Evolutionary conservation across 2,888 invertebrate genomes (phyloP), one percentile per base, ranked within the genome.

Genomic region (Cyrtodaria siliqua): DNA sequence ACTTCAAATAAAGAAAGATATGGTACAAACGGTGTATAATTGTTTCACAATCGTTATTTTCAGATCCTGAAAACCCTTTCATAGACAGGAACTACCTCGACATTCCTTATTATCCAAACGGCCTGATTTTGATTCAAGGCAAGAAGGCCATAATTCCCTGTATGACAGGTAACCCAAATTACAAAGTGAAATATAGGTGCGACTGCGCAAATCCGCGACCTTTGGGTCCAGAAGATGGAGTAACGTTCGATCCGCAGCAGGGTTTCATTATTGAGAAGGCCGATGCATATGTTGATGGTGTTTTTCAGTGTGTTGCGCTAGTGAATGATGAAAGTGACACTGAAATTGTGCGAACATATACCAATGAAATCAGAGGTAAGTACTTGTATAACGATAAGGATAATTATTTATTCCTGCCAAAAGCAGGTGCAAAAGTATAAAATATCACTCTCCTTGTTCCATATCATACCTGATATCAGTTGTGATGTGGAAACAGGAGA

Each of bases 201-300:
- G 38, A 33, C 1, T 33, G 29, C 4, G 12, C 27, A 2, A 27
- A 12, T 2, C 8, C 9, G 2, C 16, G 3, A 20, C 49, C 53
- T 3, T 3, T 69, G 2, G 68, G 71, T 3, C 56, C 55, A 23
- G 57, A 64, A 6, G 74, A 84, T 29, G 84, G 75, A 8, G 78
- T 87, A 16, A 61, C 53, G 6, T 86, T 83, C 72, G 75, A 80
- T 55, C 80, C 76, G 0, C 60, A 73, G 23, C 26, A 29, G 6
- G 89, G 89, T 12, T 84, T 88, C 50, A 78, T 79, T 16, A 71
- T 89, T 14, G 63, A 76, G n/a, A 82, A 57, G 33, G 83, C 86
- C 0, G 79, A 76, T 52, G 66, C 49, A 38, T 61, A 59, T 14
- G 84, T 83, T 68, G 69, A 68, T 55, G 89, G 87, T 0, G 40